Percentiles rank a stretch among this genome's conserved stretches.
These are phyloP conservation scores for Nomada hirtipes DNA, from an alignment of 2,888 invertebrate species.

Conservation along the genomic window DNA sequence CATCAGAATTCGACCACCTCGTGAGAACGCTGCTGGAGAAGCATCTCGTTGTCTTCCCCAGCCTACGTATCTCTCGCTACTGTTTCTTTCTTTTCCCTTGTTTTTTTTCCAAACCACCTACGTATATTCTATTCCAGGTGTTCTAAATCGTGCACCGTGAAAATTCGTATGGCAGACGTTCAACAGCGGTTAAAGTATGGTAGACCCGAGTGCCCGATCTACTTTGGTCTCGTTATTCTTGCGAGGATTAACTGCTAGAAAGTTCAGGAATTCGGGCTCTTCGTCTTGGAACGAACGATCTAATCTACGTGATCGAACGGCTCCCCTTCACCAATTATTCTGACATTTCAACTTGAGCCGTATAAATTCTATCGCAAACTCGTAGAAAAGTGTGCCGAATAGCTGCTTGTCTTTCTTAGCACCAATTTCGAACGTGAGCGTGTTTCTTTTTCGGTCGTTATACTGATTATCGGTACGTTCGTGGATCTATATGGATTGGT, in stretches of 20 bases:
- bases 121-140: conserved; percentile 50
- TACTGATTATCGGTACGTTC: neutral
- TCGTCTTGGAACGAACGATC: conserved; percentile 34
- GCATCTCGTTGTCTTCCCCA: neutral
- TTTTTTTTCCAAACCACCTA: neutral
- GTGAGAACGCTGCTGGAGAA: conserved; percentile 25
- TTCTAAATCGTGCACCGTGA: conserved; percentile 10
- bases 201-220: conserved; percentile 13
- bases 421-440: neutral
- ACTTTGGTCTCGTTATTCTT: conserved; percentile 39
- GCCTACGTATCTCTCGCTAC: neutral
- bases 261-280: conserved; percentile 42
- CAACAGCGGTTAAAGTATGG: conserved; percentile 30
- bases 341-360: neutral
- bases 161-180: conserved; percentile 46
- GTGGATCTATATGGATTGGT: neutral
- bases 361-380: conserved; percentile 1
- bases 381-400: neutral
- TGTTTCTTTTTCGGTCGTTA: neutral
- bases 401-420: neutral
- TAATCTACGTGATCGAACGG: conserved; percentile 35
- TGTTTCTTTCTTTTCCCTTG: neutral
- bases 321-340: conserved; percentile 40
- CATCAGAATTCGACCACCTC: conserved; percentile 46
- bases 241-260: conserved; percentile 43